Evolutionary conservation across 2,113 vertebrate species (phyloP).

Genomic region (Charadrius vociferus): DNA sequence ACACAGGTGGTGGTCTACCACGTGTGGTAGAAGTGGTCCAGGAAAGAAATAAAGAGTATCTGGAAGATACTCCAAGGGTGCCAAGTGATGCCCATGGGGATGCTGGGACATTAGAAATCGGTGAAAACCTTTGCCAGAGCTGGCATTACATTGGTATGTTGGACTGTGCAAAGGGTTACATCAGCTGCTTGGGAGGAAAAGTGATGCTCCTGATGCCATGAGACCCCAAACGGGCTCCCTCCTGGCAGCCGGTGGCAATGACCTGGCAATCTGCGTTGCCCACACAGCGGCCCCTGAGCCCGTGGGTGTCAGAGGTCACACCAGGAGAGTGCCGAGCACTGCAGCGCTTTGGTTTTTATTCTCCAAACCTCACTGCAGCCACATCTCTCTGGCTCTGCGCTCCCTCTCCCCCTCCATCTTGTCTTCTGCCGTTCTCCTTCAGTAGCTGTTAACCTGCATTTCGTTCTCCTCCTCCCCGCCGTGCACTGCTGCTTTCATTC

Average conservation of each 20-base stretch:
- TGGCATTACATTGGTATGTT: neutral
- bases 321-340: neutral
- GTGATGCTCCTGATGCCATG: neutral
- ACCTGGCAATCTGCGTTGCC: neutral
- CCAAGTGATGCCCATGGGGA: neutral
- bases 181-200: neutral
- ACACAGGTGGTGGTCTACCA: neutral
- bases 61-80: neutral
- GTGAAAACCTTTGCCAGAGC: neutral
- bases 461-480: neutral
- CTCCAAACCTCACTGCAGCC: neutral
- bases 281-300: neutral
- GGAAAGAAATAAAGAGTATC: neutral
- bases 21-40: neutral
- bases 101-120: neutral
- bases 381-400: neutral
- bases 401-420: slow-evolving; percentile 29
- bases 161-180: neutral
- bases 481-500: neutral
- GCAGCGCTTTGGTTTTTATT: neutral
- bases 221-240: neutral
- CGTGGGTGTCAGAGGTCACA: rapidly evolving
- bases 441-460: neutral
- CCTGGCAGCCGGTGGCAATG: neutral
- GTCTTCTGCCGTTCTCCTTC: neutral